Percentiles rank a stretch among this genome's conserved stretches.
phyloP scores from a whole-genome alignment of 1,140 invertebrate species.

The Zelostemma sp. region DNA sequence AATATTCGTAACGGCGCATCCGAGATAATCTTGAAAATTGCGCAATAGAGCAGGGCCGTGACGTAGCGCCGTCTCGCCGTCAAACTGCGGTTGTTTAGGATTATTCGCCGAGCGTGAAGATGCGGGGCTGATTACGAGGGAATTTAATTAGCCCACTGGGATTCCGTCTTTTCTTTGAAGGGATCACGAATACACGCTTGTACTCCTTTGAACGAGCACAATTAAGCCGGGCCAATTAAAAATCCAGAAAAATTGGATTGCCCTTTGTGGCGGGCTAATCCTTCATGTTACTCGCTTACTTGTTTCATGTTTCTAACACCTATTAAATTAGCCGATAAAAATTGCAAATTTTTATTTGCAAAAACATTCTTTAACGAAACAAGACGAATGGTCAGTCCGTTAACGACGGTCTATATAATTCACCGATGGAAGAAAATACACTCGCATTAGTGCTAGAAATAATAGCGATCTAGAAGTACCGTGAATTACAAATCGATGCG shows the following conservation, averaged over 20 bases:
- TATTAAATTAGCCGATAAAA: conserved; percentile 21
- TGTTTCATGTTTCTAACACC: conserved; percentile 24
- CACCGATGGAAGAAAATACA: conserved; percentile 15
- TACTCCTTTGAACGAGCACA: conserved; percentile 25
- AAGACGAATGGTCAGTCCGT: neutral
- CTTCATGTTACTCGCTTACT: neutral
- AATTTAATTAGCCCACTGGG: conserved; percentile 37
- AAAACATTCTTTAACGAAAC: neutral
- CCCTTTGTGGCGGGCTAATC: conserved; percentile 28
- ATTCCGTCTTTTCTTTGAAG: conserved; percentile 28
- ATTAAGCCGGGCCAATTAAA: conserved; percentile 42
- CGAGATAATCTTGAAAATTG: conserved; percentile 38
- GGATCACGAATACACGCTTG: conserved; percentile 10
- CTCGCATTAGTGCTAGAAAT: conserved; percentile 23
- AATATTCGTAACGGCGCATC: conserved; percentile 37
- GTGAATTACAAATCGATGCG: conserved; percentile 33
- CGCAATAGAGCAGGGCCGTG: conserved; percentile 21
- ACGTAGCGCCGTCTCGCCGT: conserved; percentile 18
- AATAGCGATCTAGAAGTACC: conserved; percentile 20
- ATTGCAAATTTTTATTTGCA: neutral
- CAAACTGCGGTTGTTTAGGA: conserved; percentile 28
- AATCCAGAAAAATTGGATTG: conserved; percentile 43
- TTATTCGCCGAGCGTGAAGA: conserved; percentile 36
- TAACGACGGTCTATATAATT: conserved; percentile 15
- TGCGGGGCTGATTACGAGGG: conserved; percentile 25